These are phyloP conservation scores for Polymixis lichenea DNA, from an alignment of 2,888 invertebrate species.

Conservation along the genomic window DNA sequence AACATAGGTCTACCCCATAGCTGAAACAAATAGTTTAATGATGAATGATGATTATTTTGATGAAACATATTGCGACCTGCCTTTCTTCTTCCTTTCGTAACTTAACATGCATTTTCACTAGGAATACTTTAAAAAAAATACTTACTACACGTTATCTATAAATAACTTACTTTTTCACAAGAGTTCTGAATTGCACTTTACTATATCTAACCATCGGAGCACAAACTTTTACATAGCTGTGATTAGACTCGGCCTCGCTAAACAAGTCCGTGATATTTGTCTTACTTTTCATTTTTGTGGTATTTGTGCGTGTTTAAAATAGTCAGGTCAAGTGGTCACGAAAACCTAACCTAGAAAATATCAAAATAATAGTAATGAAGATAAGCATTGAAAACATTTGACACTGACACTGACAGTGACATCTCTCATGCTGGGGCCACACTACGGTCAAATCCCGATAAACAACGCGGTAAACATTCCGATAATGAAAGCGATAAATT, in stretches of 20 bases:
- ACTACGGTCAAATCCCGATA: no score
- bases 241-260: constrained; percentile 83
- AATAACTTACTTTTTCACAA: constrained; percentile 85
- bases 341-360: constrained; percentile 16
- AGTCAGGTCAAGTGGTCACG: background rate
- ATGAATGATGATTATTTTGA: no score
- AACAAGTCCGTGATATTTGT: constrained; percentile 92
- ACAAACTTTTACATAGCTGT: constrained; percentile 93
- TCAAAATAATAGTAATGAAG: no score
- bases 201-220: constrained; percentile 99
- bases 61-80: background rate
- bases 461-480: no score
- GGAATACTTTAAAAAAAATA: background rate
- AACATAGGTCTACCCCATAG: constrained; percentile 97
- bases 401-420: constrained; percentile 2
- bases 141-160: background rate
- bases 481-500: no score
- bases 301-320: background rate
- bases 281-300: constrained; percentile 73
- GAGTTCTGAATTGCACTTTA: constrained; percentile 87
- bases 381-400: background rate
- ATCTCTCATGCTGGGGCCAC: no score
- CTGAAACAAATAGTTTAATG: constrained; percentile 79
- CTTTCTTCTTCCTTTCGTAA: background rate
- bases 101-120: background rate